Evolutionary conservation across 2,888 invertebrate genomes (phyloP).

Genomic region (Volucella bombylans): DNA sequence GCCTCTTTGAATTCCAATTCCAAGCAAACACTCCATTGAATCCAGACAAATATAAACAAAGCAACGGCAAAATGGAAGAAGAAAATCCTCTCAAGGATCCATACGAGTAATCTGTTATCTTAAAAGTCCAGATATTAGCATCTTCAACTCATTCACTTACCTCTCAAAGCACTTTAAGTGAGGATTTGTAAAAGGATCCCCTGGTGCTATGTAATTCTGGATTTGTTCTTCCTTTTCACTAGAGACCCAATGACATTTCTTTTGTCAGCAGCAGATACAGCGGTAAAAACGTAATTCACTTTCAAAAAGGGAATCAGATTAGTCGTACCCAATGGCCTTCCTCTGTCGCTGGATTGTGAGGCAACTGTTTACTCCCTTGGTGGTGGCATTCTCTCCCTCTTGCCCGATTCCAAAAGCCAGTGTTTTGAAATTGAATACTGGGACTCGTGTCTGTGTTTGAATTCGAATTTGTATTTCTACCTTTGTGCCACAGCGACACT

Average conservation of each 20-base stretch:
- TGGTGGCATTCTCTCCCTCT: background rate
- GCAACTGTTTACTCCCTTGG: background rate
- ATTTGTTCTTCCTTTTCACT: conserved; percentile 35
- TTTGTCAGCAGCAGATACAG: conserved; percentile 50
- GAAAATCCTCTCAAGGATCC: conserved; percentile 41
- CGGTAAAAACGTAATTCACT: conserved; percentile 62
- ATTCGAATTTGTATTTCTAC: conserved; percentile 19
- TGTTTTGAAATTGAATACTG: conserved; percentile 65
- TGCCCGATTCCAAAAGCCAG: conserved; percentile 17
- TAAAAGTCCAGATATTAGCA: conserved; percentile 27
- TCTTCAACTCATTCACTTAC: conserved; percentile 52
- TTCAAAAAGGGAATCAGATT: conserved; percentile 64
- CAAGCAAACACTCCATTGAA: conserved; percentile 40
- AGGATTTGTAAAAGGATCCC: conserved; percentile 69
- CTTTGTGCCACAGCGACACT: conserved; percentile 60
- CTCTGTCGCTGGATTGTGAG: background rate
- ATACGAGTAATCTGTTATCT: conserved; percentile 45
- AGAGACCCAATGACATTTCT: conserved; percentile 59
- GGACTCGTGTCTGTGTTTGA: too few relatives aligned
- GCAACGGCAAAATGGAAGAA: conserved; percentile 15
- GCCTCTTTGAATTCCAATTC: background rate
- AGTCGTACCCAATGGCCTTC: conserved; percentile 50
- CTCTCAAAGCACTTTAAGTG: conserved; percentile 57
- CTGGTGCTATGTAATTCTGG: conserved; percentile 22
- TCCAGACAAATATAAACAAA: conserved; percentile 32